Percentiles rank a stretch among this genome's conserved stretches.
These are phyloP conservation scores for Cryptosula pallasiana DNA, from an alignment of 2,888 invertebrate species.

Conservation along the genomic window DNA sequence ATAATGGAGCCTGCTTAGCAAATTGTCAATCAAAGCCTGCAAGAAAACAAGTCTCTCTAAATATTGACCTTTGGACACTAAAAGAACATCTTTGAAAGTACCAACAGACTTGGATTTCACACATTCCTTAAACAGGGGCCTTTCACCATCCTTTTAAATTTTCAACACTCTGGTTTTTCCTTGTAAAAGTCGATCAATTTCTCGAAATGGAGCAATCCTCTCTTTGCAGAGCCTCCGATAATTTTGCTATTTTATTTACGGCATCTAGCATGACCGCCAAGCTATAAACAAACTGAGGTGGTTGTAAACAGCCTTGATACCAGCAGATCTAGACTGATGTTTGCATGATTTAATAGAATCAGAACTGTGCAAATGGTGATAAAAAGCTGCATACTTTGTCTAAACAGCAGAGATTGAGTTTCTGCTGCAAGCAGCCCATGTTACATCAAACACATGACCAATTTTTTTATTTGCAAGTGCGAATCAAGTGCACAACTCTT, in stretches of 20 bases:
- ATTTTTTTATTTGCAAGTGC: neutral
- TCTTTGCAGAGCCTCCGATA: neutral
- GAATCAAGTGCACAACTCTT: neutral
- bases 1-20: no score
- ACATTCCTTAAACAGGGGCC: neutral
- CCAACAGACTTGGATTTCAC: neutral
- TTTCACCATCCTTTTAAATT: neutral
- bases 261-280: neutral
- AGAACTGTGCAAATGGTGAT: neutral
- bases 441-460: neutral
- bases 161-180: neutral
- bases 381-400: neutral
- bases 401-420: neutral
- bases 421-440: neutral
- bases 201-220: neutral
- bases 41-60: neutral
- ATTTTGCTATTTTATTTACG: neutral
- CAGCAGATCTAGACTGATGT: no score
- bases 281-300: neutral
- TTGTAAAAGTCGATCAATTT: neutral
- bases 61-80: neutral
- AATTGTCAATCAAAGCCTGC: neutral
- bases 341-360: no score
- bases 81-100: neutral
- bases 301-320: no score